A percentile compares a stretch with the other conserved stretches of the same genome.
Conservation (phyloP, 2,888 invertebrate species). For the Arctia plantaginis region DNA sequence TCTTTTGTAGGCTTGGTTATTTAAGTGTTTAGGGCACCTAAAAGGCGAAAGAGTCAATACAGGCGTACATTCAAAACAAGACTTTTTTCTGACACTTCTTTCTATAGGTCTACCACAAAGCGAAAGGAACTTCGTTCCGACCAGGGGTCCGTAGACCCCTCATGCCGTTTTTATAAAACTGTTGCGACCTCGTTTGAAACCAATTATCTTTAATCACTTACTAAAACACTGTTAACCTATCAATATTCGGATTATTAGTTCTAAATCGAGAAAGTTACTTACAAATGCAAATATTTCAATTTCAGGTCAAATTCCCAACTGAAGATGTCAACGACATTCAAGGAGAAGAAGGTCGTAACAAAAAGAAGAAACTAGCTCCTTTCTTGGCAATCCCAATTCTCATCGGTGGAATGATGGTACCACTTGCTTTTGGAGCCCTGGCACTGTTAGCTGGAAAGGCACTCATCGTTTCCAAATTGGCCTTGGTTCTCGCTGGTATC, state of each 20-base stretch:
- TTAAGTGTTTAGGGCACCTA: too few relatives aligned
- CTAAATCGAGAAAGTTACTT: not conserved
- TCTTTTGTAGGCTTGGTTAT: too few relatives aligned
- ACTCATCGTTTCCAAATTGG: constrained; percentile 93
- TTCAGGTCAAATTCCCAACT: constrained; percentile 91
- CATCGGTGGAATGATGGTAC: constrained; percentile 93
- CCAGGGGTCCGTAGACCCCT: too few relatives aligned
- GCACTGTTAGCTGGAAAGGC: constrained; percentile 95
- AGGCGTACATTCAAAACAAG: too few relatives aligned
- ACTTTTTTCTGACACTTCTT: too few relatives aligned
- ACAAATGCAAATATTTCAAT: constrained; percentile 23
- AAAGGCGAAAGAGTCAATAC: too few relatives aligned
- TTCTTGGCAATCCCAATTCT: constrained; percentile 92
- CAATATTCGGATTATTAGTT: not conserved
- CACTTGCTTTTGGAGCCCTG: constrained; percentile 93
- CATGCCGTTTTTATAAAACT: too few relatives aligned
- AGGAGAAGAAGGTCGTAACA: constrained; percentile 89
- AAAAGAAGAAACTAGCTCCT: constrained; percentile 91
- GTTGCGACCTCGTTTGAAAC: too few relatives aligned
- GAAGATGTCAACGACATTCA: constrained; percentile 87
- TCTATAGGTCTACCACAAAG: too few relatives aligned
- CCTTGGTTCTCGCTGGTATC: constrained; percentile 93
- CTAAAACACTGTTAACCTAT: not conserved
- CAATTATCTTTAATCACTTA: not conserved
- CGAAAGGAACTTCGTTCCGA: too few relatives aligned